These are phyloP conservation scores for Styela clava DNA, from an alignment of 23 tunicate species.

Conservation along the genomic window DNA sequence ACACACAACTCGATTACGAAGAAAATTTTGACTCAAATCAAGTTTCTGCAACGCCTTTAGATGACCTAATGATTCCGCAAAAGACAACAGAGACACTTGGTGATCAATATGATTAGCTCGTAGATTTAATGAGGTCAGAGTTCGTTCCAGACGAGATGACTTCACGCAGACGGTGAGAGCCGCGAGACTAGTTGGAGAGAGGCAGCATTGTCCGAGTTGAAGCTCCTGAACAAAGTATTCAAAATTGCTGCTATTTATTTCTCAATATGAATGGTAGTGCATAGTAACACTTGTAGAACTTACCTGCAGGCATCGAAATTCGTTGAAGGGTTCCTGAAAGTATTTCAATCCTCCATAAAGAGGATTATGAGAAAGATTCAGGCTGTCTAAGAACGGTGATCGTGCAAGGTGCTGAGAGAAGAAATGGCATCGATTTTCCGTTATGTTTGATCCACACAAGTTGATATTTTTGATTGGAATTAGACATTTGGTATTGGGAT, in stretches of 20 bases:
- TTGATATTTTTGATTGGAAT: constrained; percentile 39
- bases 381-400: constrained; percentile 23
- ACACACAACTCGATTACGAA: constrained; percentile 47
- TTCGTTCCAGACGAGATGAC: not conserved
- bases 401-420: constrained; percentile 27
- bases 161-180: not conserved
- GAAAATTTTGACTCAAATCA: constrained; percentile 49
- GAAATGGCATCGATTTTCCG: constrained; percentile 13
- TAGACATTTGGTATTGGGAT: not conserved
- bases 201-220: constrained; percentile 23
- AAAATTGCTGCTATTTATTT: no score
- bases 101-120: constrained; percentile 44
- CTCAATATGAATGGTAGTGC: no score
- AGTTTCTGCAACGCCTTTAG: constrained; percentile 30
- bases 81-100: constrained; percentile 20
- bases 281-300: no score
- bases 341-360: constrained; percentile 25
- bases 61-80: constrained; percentile 18
- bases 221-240: constrained; percentile 31
- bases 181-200: constrained; percentile 23
- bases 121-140: constrained; percentile 8
- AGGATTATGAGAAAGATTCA: constrained; percentile 49
- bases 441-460: constrained; percentile 18
- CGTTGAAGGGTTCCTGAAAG: constrained; percentile 18
- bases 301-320: constrained; percentile 37